phyloP scores from a whole-genome alignment of 2,888 invertebrate species.

The Arctia plantaginis region DNA sequence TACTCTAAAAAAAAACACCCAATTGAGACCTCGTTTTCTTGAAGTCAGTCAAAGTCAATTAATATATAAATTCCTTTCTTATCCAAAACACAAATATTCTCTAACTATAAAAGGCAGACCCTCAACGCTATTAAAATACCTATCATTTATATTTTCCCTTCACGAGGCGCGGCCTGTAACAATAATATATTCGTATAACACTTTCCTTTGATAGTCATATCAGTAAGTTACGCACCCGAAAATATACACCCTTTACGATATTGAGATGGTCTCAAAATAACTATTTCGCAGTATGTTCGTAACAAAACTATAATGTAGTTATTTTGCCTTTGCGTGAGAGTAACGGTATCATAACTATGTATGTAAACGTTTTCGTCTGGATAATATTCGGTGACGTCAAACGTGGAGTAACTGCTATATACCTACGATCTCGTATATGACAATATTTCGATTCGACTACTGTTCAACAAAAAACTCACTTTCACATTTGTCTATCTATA shows the following conservation, averaged over 20 bases:
- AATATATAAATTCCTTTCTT: no score
- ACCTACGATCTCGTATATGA: neutral
- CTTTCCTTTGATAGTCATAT: conserved; percentile 25
- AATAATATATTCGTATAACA: neutral
- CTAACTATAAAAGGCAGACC: neutral
- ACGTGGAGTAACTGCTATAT: neutral
- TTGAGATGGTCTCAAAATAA: neutral
- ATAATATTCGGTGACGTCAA: neutral
- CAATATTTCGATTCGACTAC: no score
- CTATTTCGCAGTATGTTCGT: neutral
- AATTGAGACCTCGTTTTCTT: no score
- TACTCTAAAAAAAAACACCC: no score
- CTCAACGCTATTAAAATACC: conserved; percentile 21
- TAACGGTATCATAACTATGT: neutral
- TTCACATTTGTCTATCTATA: no score
- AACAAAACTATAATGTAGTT: neutral
- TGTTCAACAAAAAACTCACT: no score
- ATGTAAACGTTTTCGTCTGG: neutral
- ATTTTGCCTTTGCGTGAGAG: neutral
- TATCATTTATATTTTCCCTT: conserved; percentile 31
- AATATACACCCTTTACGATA: neutral
- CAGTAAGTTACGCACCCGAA: conserved; percentile 3
- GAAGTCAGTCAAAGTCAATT: no score
- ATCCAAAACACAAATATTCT: no score
- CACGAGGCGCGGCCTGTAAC: neutral